These are phyloP conservation scores for Junco hyemalis DNA, from an alignment of 2,113 vertebrate genomes.

Conservation along the genomic window DNA sequence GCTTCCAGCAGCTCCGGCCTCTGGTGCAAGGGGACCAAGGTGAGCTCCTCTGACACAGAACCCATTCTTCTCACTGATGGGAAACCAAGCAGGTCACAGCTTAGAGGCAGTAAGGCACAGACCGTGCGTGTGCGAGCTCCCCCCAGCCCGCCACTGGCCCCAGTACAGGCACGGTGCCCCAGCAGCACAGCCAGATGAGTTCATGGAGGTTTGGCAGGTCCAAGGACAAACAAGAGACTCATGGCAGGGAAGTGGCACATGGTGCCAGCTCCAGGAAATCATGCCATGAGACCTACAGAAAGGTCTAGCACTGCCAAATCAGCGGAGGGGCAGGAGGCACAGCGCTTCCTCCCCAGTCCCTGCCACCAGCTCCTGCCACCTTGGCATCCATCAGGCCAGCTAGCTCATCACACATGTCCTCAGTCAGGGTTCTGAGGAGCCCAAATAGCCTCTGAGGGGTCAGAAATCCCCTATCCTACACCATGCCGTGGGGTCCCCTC, in stretches of 20 bases:
- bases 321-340: neutral
- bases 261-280: neutral
- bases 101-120: neutral
- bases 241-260: fast-evolving
- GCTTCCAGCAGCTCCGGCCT: slow-evolving; percentile 86
- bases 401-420: neutral
- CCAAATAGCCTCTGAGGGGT: neutral
- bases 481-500: fast-evolving
- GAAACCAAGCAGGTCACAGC: slow-evolving; percentile 23
- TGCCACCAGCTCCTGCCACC: neutral
- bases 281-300: neutral
- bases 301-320: neutral
- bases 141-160: neutral
- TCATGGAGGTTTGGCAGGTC: fast-evolving
- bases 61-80: slow-evolving; percentile 63
- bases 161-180: fast-evolving
- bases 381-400: neutral
- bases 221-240: fast-evolving
- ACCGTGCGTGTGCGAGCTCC: fast-evolving
- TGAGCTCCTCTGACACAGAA: slow-evolving; percentile 59
- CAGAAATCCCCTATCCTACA: neutral
- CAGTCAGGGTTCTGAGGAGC: fast-evolving
- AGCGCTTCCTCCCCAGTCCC: neutral
- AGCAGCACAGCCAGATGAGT: fast-evolving
- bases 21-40: slow-evolving; percentile 83